A percentile compares a stretch with the other conserved stretches of the same genome.
Evolutionary conservation across 1,140 invertebrate genomes (phyloP).

Genomic region (Solen grandis): DNA sequence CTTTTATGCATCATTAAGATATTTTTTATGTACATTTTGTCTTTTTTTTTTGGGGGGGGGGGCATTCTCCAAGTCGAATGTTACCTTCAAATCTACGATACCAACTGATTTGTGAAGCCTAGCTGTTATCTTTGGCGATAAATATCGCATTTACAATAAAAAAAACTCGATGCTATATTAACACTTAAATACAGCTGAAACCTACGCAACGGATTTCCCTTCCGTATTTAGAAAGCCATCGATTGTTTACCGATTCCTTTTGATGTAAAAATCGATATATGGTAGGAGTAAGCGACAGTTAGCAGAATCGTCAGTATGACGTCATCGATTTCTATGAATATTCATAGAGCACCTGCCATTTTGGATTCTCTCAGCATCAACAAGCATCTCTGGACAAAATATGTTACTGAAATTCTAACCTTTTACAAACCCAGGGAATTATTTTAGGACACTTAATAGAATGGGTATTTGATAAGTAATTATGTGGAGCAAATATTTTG

Average conservation of each 20-base stretch:
- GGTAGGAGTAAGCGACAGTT: conserved; percentile 8
- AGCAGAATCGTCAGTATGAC: conserved; percentile 42
- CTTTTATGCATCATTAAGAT: too few relatives aligned
- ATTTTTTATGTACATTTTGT: too few relatives aligned
- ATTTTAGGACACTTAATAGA: not conserved
- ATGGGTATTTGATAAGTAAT: conserved; percentile 39
- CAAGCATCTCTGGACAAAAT: conserved; percentile 34
- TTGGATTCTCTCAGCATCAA: conserved; percentile 37
- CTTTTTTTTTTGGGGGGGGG: too few relatives aligned
- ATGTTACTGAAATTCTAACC: conserved; percentile 31
- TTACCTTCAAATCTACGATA: too few relatives aligned
- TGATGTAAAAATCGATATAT: not conserved
- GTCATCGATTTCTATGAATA: conserved; percentile 50
- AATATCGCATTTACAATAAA: too few relatives aligned
- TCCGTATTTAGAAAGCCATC: too few relatives aligned
- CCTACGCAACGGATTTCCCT: too few relatives aligned
- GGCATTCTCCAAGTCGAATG: too few relatives aligned
- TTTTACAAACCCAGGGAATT: conserved; percentile 9
- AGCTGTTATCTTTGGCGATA: too few relatives aligned
- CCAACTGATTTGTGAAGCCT: too few relatives aligned
- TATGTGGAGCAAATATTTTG: conserved; percentile 44
- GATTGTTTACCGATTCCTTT: not conserved
- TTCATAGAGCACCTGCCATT: conserved; percentile 53
- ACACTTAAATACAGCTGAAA: too few relatives aligned
- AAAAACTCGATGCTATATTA: too few relatives aligned